Conservation (phyloP, 1,140 invertebrate genomes). For the Drosophila kepulauana region DNA sequence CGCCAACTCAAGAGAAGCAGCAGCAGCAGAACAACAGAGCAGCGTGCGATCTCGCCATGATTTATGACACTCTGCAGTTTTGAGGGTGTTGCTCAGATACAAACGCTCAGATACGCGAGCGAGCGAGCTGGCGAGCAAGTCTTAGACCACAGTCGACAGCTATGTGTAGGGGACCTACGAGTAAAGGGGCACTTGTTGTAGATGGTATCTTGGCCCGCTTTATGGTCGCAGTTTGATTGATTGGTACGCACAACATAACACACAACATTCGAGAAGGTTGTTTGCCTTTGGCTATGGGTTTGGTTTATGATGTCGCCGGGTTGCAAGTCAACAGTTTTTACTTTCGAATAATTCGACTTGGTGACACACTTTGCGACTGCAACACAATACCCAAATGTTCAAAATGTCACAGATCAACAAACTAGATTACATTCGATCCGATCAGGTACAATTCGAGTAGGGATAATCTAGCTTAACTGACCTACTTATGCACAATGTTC, state of each 20-base stretch:
- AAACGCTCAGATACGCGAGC: constrained; percentile 36
- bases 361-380: constrained; percentile 49
- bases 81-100: constrained; percentile 43
- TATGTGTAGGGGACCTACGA: background rate
- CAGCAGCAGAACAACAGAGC: constrained; percentile 4
- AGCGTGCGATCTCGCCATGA: constrained; percentile 59
- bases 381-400: background rate
- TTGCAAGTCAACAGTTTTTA: constrained; percentile 16
- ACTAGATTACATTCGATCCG: constrained; percentile 17
- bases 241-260: constrained; percentile 45
- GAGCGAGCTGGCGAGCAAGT: constrained; percentile 16
- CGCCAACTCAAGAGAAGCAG: background rate
- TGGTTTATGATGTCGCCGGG: constrained; percentile 22
- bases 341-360: constrained; percentile 58
- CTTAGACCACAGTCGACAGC: constrained; percentile 16
- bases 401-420: background rate
- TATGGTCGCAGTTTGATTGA: constrained; percentile 70
- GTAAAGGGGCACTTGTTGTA: constrained; percentile 56
- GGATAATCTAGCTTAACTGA: constrained; percentile 15
- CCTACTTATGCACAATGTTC: constrained; percentile 10
- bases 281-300: constrained; percentile 41
- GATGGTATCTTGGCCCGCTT: constrained; percentile 62
- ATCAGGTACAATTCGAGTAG: constrained; percentile 1
- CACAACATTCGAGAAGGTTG: constrained; percentile 11
- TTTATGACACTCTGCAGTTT: constrained; percentile 52